phyloP scores from a whole-genome alignment of 2,888 invertebrate species.

The Cyclophora punctaria region DNA sequence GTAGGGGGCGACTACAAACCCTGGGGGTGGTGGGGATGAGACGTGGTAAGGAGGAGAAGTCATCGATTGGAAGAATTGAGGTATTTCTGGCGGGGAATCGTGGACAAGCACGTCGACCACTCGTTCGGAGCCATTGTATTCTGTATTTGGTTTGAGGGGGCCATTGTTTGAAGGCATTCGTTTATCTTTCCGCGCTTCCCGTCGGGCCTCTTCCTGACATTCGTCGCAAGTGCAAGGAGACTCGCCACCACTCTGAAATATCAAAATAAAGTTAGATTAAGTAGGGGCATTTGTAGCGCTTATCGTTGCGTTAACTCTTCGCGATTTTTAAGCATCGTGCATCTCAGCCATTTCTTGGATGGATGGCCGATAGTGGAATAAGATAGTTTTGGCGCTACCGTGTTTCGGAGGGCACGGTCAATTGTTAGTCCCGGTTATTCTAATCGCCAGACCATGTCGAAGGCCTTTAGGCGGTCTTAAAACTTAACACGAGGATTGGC shows the following conservation, averaged over 20 bases:
- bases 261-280: too few species aligned
- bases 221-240: conserved; percentile 66
- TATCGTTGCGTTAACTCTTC: too few species aligned
- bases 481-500: too few species aligned
- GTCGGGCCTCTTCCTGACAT: conserved; percentile 32
- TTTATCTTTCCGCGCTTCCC: conserved; percentile 14
- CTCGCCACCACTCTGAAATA: conserved; percentile 61
- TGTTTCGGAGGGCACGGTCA: too few species aligned
- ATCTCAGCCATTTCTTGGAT: too few species aligned
- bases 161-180: conserved; percentile 22
- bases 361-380: too few species aligned
- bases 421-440: too few species aligned
- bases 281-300: too few species aligned
- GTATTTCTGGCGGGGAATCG: conserved; percentile 57
- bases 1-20: conserved; percentile 59
- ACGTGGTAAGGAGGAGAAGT: conserved; percentile 58
- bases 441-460: too few species aligned
- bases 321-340: too few species aligned
- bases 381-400: too few species aligned
- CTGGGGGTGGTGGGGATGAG: conserved; percentile 34
- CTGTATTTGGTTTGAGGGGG: conserved; percentile 35
- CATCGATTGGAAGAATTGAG: conserved; percentile 61
- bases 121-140: conserved; percentile 45
- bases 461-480: too few species aligned
- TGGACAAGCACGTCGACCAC: conserved; percentile 64